Percentiles rank a stretch among this genome's conserved stretches.
Conservation (phyloP, 2,113 vertebrate species). For the Arenaria interpres region DNA sequence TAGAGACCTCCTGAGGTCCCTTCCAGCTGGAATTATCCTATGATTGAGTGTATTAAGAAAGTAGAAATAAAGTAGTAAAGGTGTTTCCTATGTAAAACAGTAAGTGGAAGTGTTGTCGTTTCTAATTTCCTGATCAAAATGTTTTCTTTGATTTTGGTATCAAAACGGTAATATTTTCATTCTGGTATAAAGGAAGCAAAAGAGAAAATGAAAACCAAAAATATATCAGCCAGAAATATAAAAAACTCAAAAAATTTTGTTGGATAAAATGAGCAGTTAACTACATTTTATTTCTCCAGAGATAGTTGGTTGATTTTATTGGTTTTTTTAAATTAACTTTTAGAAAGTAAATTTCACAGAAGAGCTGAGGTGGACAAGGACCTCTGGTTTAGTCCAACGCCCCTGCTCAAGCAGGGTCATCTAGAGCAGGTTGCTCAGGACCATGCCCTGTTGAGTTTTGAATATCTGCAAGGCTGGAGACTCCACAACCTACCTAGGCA, state of each 20-base stretch:
- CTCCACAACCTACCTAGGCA: not conserved
- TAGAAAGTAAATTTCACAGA: not conserved
- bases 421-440: not conserved
- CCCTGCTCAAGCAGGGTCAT: not conserved
- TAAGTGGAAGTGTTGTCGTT: not conserved
- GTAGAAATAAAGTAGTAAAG: not conserved
- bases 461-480: not conserved
- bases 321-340: not conserved
- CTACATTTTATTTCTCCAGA: not conserved
- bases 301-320: not conserved
- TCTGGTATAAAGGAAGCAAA: not conserved
- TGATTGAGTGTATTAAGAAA: not conserved
- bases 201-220: not conserved
- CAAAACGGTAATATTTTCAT: not conserved
- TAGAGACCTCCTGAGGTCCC: not conserved
- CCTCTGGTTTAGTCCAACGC: not conserved
- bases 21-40: not conserved
- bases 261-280: not conserved
- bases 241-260: not conserved
- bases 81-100: not conserved
- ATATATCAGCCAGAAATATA: not conserved
- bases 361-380: not conserved
- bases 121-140: not conserved
- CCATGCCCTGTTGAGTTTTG: not conserved
- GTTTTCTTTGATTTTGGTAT: not conserved